phyloP scores from a whole-genome alignment of 2,113 vertebrate species.

The Eretmochelys imbricata region DNA sequence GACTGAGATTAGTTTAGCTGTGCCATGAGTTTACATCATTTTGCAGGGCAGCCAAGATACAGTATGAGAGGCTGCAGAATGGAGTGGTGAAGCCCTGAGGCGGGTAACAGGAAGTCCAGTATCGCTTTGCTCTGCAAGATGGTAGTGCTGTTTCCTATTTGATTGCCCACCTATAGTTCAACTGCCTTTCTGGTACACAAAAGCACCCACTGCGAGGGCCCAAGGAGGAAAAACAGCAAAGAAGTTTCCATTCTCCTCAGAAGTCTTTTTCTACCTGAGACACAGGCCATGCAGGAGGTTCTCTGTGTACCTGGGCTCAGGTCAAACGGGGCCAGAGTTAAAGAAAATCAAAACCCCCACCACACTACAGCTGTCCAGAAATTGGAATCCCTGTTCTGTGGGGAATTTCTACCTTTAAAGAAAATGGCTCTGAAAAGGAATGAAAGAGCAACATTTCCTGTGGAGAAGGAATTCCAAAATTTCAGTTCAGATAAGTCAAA shows the following conservation, averaged over 20 bases:
- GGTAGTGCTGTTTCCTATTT: neutral
- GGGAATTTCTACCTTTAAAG: neutral
- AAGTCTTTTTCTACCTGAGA: neutral
- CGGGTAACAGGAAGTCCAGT: accelerated
- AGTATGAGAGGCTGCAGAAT: accelerated
- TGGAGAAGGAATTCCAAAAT: neutral
- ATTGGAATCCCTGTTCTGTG: neutral
- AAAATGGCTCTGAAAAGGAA: neutral
- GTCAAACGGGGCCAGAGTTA: neutral
- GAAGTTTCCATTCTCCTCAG: neutral
- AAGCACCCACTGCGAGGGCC: accelerated
- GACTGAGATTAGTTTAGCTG: neutral
- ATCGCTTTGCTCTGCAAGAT: neutral
- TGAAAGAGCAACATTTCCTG: neutral
- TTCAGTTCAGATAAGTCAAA: neutral
- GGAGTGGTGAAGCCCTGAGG: neutral
- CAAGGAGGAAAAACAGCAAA: neutral
- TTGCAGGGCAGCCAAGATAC: neutral
- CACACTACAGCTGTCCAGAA: neutral
- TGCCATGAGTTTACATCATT: neutral
- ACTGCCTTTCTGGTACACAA: neutral
- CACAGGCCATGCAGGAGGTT: neutral
- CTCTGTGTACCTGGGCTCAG: neutral
- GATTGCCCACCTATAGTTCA: neutral
- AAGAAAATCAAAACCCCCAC: neutral